Conservation (phyloP, 1,140 invertebrate species). For the Chionoecetes opilio region DNA sequence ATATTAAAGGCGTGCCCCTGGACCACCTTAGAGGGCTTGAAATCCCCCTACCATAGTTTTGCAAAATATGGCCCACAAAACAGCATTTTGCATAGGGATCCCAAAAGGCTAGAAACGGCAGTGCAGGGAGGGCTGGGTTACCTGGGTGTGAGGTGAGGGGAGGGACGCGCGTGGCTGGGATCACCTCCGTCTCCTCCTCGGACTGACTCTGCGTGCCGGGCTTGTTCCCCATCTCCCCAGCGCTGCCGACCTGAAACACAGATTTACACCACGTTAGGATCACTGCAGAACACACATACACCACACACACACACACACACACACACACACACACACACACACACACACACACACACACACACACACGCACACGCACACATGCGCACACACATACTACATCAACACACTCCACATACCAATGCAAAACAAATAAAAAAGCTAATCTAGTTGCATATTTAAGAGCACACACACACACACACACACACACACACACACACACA, state of each 20-base stretch:
- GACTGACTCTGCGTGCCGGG: constrained; percentile 73
- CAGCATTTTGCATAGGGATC: too few relatives aligned
- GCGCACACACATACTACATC: too few relatives aligned
- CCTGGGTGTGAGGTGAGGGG: constrained; percentile 73
- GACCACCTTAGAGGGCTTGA: too few relatives aligned
- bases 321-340: constrained; percentile 51
- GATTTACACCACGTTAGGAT: not conserved
- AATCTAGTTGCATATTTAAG: not conserved
- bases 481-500: constrained; percentile 53
- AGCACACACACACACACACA: constrained; percentile 37
- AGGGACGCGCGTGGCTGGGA: constrained; percentile 84
- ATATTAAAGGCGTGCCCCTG: too few relatives aligned
- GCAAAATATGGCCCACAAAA: too few relatives aligned
- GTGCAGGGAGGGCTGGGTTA: too few relatives aligned
- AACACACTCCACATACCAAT: not conserved
- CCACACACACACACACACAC: constrained; percentile 10
- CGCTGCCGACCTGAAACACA: constrained; percentile 79
- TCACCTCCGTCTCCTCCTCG: constrained; percentile 82
- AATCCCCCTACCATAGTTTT: too few relatives aligned
- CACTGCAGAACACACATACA: not conserved
- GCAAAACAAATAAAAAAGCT: not conserved
- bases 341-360: not conserved
- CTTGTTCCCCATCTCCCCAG: constrained; percentile 82
- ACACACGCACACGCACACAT: constrained; percentile 32
- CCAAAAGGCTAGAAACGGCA: too few relatives aligned